These are phyloP conservation scores for Eilema griseolum DNA, from an alignment of 2,888 invertebrate species.

Conservation along the genomic window DNA sequence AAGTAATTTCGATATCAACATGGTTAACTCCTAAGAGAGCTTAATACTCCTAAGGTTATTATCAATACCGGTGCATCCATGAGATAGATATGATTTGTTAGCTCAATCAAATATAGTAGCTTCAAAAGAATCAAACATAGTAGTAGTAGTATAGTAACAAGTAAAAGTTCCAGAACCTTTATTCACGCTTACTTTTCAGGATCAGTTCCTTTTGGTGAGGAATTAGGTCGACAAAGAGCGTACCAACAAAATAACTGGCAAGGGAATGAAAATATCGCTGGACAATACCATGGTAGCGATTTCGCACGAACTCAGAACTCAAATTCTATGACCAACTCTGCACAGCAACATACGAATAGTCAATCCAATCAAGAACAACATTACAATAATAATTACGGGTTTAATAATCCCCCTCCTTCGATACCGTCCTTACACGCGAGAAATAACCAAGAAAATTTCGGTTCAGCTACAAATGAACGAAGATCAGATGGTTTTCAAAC, in stretches of 20 bases:
- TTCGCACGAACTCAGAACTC: slow-evolving; percentile 39
- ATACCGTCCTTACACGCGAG: neutral
- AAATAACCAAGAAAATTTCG: slow-evolving; percentile 13
- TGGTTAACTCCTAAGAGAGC: neutral
- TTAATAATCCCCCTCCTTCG: slow-evolving; percentile 11
- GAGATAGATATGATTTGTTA: neutral
- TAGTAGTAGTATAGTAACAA: too few species aligned
- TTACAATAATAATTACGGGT: slow-evolving; percentile 15
- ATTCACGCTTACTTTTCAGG: slow-evolving; percentile 42
- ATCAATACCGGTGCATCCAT: neutral
- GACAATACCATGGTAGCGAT: slow-evolving; percentile 24
- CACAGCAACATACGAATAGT: slow-evolving; percentile 15
- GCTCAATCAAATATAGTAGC: too few species aligned
- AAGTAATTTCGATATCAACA: neutral
- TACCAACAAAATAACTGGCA: slow-evolving; percentile 29
- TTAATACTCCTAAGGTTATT: too few species aligned
- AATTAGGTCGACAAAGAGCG: slow-evolving; percentile 35
- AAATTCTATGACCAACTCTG: slow-evolving; percentile 17
- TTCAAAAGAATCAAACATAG: neutral
- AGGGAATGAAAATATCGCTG: slow-evolving; percentile 24
- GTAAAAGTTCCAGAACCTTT: neutral
- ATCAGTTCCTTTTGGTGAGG: slow-evolving; percentile 41
- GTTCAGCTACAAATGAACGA: neutral
- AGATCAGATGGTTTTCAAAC: slow-evolving; percentile 7
- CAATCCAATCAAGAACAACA: slow-evolving; percentile 20